Evolutionary conservation across 2,888 invertebrate genomes (phyloP).

Genomic region (Platycheirus rosarum): DNA sequence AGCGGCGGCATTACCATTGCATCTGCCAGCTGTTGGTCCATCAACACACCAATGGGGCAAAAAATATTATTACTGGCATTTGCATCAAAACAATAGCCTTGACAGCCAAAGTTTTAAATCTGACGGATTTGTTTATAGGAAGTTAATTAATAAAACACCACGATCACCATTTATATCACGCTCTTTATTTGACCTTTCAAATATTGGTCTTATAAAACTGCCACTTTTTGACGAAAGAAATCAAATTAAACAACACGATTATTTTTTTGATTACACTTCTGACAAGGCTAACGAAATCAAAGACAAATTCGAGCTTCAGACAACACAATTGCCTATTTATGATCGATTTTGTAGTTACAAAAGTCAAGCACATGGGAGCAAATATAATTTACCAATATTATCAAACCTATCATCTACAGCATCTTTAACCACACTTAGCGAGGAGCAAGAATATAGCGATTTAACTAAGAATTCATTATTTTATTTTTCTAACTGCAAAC

Average conservation of each 20-base stretch:
- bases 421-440: slow-evolving; percentile 35
- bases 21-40: slow-evolving; percentile 23
- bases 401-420: slow-evolving; percentile 25
- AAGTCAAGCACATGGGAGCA: slow-evolving; percentile 4
- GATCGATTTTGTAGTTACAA: slow-evolving; percentile 12
- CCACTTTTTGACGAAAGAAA: slow-evolving; percentile 25
- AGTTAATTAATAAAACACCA: not conserved
- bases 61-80: slow-evolving; percentile 28
- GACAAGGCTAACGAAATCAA: not conserved
- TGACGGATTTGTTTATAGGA: not conserved
- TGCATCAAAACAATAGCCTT: slow-evolving; percentile 21
- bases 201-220: slow-evolving; percentile 29
- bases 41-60: slow-evolving; percentile 27
- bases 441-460: slow-evolving; percentile 26
- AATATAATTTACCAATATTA: slow-evolving; percentile 34
- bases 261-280: not conserved
- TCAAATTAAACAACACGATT: not conserved
- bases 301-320: not conserved
- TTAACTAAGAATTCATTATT: slow-evolving; percentile 15
- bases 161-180: slow-evolving; percentile 32
- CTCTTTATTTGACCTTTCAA: slow-evolving; percentile 47
- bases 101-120: slow-evolving; percentile 19
- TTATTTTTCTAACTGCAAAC: slow-evolving; percentile 23
- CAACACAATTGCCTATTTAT: not conserved
- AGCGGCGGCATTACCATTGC: slow-evolving; percentile 38